These are phyloP conservation scores for Bubo blakistoni DNA, from an alignment of 2,113 vertebrate genomes.

Conservation along the genomic window DNA sequence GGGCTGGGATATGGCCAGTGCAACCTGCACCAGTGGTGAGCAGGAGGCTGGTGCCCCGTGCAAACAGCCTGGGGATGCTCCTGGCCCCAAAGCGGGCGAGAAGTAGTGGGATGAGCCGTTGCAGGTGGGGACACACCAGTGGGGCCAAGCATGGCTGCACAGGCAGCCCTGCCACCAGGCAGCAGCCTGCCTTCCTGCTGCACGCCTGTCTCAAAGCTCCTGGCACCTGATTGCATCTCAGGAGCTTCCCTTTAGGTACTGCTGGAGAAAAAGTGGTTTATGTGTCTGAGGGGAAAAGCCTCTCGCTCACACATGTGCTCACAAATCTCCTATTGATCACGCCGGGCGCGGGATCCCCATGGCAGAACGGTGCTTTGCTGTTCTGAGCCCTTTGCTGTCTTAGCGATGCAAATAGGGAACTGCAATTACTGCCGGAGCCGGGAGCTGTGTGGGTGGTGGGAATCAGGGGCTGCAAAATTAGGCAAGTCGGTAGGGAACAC, in stretches of 20 bases:
- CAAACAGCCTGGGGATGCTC: not conserved
- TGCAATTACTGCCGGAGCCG: not conserved
- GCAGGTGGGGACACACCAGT: not conserved
- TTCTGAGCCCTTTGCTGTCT: not conserved
- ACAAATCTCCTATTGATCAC: not conserved
- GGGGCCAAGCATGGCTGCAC: not conserved
- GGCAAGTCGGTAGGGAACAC: not conserved
- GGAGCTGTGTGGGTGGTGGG: not conserved
- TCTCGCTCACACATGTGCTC: not conserved
- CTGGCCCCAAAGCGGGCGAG: accelerated
- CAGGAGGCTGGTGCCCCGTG: not conserved
- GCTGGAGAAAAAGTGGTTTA: not conserved
- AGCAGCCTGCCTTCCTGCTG: not conserved
- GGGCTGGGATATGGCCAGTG: not conserved
- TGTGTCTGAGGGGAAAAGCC: not conserved
- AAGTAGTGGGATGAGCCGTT: not conserved
- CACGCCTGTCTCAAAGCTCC: not conserved
- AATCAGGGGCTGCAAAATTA: not conserved
- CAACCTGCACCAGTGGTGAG: accelerated
- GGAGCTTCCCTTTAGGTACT: not conserved
- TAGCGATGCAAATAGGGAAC: not conserved
- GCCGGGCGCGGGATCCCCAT: not conserved
- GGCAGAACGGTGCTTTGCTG: not conserved
- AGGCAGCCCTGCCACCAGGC: not conserved
- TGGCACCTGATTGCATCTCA: not conserved